Evolutionary conservation across 2,797 vertebrate species (phyloP).

Genomic region (Myiotriccus ornatus): DNA sequence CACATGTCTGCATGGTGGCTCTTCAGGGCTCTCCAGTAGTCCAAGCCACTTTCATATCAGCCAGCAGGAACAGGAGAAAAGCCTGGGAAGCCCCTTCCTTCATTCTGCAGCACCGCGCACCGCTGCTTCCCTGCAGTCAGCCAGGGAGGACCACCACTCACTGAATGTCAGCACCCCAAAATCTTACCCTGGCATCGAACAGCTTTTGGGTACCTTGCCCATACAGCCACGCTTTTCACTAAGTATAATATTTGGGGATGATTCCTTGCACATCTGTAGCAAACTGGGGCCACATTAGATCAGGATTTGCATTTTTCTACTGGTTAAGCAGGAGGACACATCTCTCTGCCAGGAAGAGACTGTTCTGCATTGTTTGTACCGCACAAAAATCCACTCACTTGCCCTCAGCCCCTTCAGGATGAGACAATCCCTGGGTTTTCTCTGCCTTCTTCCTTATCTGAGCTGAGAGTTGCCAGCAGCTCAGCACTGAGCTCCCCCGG

Average conservation of each 20-base stretch:
- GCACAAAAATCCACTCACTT: rapidly evolving
- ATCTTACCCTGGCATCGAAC: not conserved
- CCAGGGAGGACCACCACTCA: not conserved
- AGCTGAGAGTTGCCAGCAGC: not conserved
- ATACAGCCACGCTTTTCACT: not conserved
- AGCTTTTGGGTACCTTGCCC: not conserved
- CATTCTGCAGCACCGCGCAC: not conserved
- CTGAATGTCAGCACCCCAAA: not conserved
- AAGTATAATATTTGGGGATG: rapidly evolving
- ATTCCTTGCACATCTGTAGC: not conserved
- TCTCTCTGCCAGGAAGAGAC: not conserved
- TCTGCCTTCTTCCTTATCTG: not conserved
- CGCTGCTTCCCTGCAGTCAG: not conserved
- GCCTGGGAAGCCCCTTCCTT: not conserved
- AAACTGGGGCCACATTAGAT: rapidly evolving
- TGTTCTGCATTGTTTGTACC: rapidly evolving
- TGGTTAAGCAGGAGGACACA: not conserved
- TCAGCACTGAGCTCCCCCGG: not conserved
- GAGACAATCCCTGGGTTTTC: not conserved
- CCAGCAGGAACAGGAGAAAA: not conserved
- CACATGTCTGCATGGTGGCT: rapidly evolving
- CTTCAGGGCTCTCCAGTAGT: not conserved
- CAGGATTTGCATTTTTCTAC: not conserved
- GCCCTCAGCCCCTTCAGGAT: not conserved
- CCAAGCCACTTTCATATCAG: not conserved